Conservation (phyloP, 2,888 invertebrate genomes). For the Exocentrus adspersus region DNA sequence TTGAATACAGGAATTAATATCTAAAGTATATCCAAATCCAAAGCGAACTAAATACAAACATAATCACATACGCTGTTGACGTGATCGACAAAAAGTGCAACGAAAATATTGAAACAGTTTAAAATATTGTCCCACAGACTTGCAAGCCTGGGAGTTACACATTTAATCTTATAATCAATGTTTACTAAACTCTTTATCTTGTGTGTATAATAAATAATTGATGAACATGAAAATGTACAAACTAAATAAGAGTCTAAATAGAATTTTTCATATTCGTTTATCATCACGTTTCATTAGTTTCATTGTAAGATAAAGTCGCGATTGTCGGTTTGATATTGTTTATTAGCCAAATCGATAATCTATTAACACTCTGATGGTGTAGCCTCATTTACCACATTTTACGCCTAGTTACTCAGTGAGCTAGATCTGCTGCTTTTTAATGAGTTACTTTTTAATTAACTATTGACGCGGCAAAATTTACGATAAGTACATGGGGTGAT, state of each 20-base stretch:
- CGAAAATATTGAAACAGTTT: too few species aligned
- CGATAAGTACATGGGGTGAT: too few species aligned
- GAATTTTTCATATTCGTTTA: neutral
- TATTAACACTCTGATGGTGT: neutral
- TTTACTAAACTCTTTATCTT: neutral
- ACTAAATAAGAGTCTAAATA: neutral
- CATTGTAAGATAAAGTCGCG: neutral
- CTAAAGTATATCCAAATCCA: too few species aligned
- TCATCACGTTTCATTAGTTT: neutral
- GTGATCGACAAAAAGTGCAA: too few species aligned
- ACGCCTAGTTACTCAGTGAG: neutral
- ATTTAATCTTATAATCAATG: too few species aligned
- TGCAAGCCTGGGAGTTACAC: too few species aligned
- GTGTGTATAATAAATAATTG: too few species aligned
- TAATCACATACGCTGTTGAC: too few species aligned
- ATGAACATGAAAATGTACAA: neutral
- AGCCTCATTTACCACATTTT: neutral
- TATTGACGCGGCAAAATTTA: neutral
- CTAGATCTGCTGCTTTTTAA: neutral
- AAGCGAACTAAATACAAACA: too few species aligned
- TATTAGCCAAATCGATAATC: slow-evolving; percentile 15
- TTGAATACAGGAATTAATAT: too few species aligned
- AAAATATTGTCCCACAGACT: too few species aligned
- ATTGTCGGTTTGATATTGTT: slow-evolving; percentile 17
- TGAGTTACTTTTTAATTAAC: neutral